Conservation (phyloP, 2,797 vertebrate genomes). For the Tympanoctomys barrerae region DNA sequence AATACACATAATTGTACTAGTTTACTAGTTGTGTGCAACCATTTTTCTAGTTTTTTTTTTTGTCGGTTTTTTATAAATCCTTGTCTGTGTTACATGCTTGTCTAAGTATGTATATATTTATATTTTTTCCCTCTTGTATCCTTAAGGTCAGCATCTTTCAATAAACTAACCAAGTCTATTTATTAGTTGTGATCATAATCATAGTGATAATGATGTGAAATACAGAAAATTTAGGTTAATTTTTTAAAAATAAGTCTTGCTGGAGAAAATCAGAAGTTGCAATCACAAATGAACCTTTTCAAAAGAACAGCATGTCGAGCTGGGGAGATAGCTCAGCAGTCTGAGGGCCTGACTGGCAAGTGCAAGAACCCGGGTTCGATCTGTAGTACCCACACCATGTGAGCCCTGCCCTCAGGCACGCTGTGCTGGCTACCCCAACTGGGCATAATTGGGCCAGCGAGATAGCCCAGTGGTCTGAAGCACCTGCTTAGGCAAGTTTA, state of each 20-base stretch:
- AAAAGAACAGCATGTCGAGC: neutral
- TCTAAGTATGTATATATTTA: neutral
- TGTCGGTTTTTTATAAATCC: neutral
- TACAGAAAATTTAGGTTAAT: neutral
- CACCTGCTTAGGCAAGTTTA: too few species aligned
- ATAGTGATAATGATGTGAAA: neutral
- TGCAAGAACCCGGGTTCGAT: too few species aligned
- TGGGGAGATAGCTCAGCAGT: too few species aligned
- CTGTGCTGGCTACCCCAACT: too few species aligned
- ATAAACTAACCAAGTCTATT: neutral
- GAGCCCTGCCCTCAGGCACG: too few species aligned
- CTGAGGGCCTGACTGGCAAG: too few species aligned
- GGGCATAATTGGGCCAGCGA: too few species aligned
- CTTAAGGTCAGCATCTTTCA: neutral
- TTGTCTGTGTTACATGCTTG: neutral
- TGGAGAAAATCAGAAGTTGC: neutral
- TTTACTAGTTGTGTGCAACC: neutral
- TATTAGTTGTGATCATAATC: neutral
- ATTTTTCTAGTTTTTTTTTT: neutral
- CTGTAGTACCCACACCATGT: too few species aligned
- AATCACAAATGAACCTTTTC: slow-evolving; percentile 12
- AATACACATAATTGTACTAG: neutral
- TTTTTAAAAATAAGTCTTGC: neutral
- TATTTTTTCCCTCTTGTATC: neutral
- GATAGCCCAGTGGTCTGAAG: too few species aligned